Conservation (phyloP, 2,888 invertebrate genomes). For the Epicampocera succincta region DNA sequence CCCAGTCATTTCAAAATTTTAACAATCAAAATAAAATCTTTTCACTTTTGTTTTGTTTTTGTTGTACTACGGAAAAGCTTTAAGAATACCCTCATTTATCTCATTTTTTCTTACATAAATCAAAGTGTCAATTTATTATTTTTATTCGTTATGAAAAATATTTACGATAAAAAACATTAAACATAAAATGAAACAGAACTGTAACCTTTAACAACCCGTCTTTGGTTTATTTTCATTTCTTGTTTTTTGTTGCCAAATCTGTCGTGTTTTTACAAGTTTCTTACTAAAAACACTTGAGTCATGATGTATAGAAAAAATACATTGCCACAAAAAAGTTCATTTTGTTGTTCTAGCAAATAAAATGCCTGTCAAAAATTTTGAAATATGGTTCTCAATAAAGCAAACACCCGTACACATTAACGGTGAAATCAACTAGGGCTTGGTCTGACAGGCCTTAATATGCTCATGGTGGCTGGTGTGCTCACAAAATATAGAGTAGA, state of each 20-base stretch:
- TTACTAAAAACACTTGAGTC: conserved; percentile 30
- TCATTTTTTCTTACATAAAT: conserved; percentile 58
- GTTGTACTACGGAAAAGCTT: background rate
- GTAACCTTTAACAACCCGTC: conserved; percentile 42
- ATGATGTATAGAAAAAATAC: background rate
- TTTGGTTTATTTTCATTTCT: conserved; percentile 2
- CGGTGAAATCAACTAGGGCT: too few species aligned
- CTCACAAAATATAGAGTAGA: too few species aligned
- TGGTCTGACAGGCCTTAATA: too few species aligned
- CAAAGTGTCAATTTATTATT: conserved; percentile 68
- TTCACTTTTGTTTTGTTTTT: background rate
- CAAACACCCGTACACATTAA: background rate
- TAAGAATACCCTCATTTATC: conserved; percentile 18
- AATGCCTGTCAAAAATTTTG: conserved; percentile 68
- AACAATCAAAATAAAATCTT: background rate
- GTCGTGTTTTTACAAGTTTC: conserved; percentile 24
- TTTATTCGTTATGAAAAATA: conserved; percentile 49
- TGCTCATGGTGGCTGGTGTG: too few species aligned
- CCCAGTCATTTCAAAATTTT: background rate
- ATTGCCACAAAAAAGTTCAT: conserved; percentile 26
- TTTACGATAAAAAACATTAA: conserved; percentile 6
- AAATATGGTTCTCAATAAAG: conserved; percentile 66
- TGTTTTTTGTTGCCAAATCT: background rate
- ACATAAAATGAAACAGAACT: conserved; percentile 6
- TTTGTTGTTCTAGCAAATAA: conserved; percentile 63